Evolutionary conservation across 2,113 vertebrate species (phyloP).

Genomic region (Formicarius rufipectus): DNA sequence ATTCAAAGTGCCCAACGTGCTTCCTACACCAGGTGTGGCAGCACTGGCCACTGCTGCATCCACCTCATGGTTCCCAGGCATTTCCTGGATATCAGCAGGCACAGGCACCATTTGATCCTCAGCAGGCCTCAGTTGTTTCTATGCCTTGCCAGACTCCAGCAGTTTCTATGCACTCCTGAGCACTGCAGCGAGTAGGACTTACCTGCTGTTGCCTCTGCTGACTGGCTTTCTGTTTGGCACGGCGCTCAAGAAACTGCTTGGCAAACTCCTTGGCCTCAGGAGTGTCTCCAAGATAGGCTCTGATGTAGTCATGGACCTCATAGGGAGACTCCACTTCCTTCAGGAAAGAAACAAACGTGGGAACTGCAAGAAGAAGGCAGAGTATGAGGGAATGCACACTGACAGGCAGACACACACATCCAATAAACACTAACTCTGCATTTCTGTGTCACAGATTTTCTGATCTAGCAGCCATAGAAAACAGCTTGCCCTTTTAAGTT

Average conservation of each 20-base stretch:
- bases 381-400: not conserved
- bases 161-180: not conserved
- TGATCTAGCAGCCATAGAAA: not conserved
- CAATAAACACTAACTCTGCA: not conserved
- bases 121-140: not conserved
- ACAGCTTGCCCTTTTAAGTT: not conserved
- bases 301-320: conserved; percentile 97
- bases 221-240: conserved; percentile 96
- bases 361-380: conserved; percentile 81
- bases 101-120: not conserved
- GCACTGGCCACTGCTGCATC: not conserved
- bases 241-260: conserved; percentile 98
- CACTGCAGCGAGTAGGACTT: rapidly evolving
- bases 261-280: conserved; percentile 98
- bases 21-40: not conserved
- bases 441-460: not conserved
- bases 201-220: conserved; percentile 84
- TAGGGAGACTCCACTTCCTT: conserved; percentile 99
- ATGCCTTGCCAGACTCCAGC: not conserved
- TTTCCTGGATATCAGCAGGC: not conserved
- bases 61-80: not conserved
- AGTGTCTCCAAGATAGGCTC: conserved; percentile 96
- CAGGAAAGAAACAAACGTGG: conserved; percentile 97
- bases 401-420: not conserved
- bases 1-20: not conserved